These are phyloP conservation scores for Zalophus californianus DNA, from an alignment of 2,797 vertebrate species.

Conservation along the genomic window DNA sequence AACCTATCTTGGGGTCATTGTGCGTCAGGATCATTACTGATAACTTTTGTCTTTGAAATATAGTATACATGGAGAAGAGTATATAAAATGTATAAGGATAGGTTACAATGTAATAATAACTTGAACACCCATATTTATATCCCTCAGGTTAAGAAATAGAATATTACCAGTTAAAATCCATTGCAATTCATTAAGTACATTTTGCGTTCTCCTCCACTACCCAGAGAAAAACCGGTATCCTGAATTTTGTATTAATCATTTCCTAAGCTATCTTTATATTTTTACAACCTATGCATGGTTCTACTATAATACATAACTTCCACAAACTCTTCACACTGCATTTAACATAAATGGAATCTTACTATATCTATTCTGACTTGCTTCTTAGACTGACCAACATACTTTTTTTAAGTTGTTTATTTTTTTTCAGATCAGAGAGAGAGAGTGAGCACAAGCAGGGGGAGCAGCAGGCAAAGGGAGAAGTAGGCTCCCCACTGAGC, in stretches of 20 bases:
- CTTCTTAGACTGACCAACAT: neutral
- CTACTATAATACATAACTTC: neutral
- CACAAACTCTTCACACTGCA: neutral
- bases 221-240: neutral
- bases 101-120: neutral
- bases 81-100: neutral
- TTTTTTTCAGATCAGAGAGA: too few relatives aligned
- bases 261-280: neutral
- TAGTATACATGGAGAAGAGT: neutral
- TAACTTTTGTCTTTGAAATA: conserved; percentile 18
- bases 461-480: too few relatives aligned
- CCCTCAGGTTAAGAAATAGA: neutral
- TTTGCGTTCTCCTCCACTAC: neutral
- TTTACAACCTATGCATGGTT: neutral
- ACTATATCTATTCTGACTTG: neutral
- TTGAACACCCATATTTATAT: neutral
- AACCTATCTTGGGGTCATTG: neutral
- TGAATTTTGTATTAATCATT: conserved; percentile 15
- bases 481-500: too few relatives aligned
- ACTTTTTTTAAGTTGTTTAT: neutral
- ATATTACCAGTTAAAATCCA: neutral
- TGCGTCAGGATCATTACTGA: neutral
- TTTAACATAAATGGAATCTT: neutral
- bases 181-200: neutral
- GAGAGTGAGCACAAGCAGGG: too few relatives aligned